Base-by-base conservation (phyloP, 2,113 vertebrate genomes). In the Madoqua kirkii region DNA sequence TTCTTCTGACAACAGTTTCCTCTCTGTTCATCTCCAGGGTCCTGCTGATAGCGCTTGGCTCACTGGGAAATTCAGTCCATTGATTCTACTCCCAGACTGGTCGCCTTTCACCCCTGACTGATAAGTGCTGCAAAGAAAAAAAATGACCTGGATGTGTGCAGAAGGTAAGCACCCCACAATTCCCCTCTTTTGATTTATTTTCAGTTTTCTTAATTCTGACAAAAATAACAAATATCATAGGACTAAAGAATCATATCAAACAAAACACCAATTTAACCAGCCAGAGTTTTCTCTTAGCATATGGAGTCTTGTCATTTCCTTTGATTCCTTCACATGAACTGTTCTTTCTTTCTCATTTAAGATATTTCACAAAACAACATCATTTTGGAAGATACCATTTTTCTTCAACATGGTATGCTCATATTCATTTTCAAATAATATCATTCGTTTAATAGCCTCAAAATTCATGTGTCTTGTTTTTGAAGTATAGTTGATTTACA, bases 31-130 rank as follows among this genome's bases (percentile, higher is more conserved):
- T 31, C 62, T 43, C 55, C 62, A 64, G 60, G 3, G 29, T 33
- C 10, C 29, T 27, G 0, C 0, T 1, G 29, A 25, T 3, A 29
- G 5, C 3, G 3, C 48, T 6, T 14, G 36, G 5, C 17, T 13
- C 50, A 2, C 15, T 9, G 13, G 6, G 85, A 48, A 48, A 12
- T 6, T 33, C n/a, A 29, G 0, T 2, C 17, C 50, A 7, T 0
- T 3, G 8, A 10, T 31, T 31, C 40, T 3, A 3, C 31, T 0
- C 7, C 11, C 36, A 23, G 8, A 13, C 29, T 21, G 31, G 2
- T 1, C 6, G 7, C 9, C 15, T 52, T 9, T 17, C 43, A 8
- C n/a, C 21, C 0, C 14, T 13, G 8, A 36, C 76, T 2, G 13
- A 2, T 9, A 21, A 33, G n/a, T 6, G 10, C 43, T 4, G 5